phyloP scores from a whole-genome alignment of 2,888 invertebrate genomes.

The Saturnia japonica region DNA sequence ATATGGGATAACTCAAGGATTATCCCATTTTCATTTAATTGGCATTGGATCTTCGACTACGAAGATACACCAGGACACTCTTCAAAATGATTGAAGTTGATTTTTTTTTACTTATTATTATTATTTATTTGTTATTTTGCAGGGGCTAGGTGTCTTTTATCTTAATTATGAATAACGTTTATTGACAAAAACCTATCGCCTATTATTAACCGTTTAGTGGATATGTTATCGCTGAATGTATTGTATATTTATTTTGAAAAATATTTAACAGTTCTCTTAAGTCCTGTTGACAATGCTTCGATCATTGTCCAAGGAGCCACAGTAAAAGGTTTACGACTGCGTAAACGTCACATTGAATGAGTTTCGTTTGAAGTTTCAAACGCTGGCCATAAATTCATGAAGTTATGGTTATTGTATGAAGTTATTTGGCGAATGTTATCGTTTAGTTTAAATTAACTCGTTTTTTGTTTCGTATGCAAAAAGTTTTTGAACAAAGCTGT shows the following conservation, averaged over 20 bases:
- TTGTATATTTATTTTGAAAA: no score
- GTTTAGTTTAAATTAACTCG: background rate
- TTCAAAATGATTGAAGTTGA: no score
- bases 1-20: no score
- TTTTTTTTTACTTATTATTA: no score
- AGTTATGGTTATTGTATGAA: background rate
- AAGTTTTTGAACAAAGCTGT: background rate
- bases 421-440: background rate
- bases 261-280: background rate
- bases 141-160: no score
- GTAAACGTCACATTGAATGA: background rate
- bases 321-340: background rate
- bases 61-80: no score
- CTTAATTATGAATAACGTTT: no score
- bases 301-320: background rate
- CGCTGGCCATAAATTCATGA: background rate
- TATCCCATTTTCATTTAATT: no score
- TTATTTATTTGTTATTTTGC: no score
- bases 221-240: background rate
- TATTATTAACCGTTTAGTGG: no score
- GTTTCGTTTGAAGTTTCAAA: background rate
- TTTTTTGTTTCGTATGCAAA: background rate
- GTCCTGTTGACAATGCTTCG: background rate
- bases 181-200: no score
- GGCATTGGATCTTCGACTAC: no score